phyloP scores from a whole-genome alignment of 2,888 invertebrate genomes.

The Lithophane socia region DNA sequence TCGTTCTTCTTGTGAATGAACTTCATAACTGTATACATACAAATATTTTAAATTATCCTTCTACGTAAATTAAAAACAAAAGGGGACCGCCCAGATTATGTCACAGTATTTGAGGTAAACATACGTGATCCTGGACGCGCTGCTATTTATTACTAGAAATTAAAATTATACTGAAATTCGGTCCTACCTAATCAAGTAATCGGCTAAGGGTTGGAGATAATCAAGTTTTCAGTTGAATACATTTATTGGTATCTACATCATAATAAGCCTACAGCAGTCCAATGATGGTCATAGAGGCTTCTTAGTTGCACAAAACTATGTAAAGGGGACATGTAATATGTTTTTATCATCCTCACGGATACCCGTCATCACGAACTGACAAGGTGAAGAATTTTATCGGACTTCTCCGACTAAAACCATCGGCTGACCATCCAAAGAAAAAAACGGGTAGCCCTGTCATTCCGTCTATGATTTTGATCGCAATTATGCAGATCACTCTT shows the following conservation, averaged over 20 bases:
- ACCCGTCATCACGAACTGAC: neutral
- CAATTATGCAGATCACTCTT: constrained; percentile 44
- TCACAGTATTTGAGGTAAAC: neutral
- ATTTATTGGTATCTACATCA: neutral
- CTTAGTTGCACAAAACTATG: neutral
- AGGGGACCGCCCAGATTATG: no score
- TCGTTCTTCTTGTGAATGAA: neutral
- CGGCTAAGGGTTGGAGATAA: neutral
- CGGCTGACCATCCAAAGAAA: neutral
- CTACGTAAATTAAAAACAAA: no score
- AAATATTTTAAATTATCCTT: no score
- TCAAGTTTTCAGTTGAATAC: neutral
- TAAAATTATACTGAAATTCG: neutral
- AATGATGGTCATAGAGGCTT: neutral
- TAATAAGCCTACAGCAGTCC: neutral
- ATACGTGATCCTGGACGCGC: neutral
- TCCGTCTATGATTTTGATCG: neutral
- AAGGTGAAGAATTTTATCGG: neutral
- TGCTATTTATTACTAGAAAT: neutral
- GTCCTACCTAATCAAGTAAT: neutral
- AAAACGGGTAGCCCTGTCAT: neutral
- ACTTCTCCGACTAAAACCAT: neutral
- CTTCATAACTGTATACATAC: neutral
- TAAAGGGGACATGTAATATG: neutral
- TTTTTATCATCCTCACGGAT: neutral